Base-by-base conservation (phyloP, 2,888 invertebrate species). In the Sialis fuliginosa region DNA sequence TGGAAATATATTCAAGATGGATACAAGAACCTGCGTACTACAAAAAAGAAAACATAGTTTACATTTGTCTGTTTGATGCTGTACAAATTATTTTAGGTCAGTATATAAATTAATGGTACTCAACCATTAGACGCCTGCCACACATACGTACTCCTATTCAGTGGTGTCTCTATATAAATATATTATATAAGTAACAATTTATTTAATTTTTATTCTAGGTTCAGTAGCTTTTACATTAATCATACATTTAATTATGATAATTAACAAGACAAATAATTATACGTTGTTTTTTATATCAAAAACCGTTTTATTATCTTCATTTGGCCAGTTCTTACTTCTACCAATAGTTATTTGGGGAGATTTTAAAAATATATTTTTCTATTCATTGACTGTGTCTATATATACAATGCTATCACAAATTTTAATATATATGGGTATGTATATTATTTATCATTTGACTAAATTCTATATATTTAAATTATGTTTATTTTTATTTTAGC, bases 1-100 rank as follows among this genome's bases (percentile, higher is more conserved):
- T 88, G 57, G 90, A 91, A 64, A 82, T 90, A 0, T 90, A 87
- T 59, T 75, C 78, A 12, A 70, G 78, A 45, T 85, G 83, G 78
- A 59, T 65, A 4, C 60, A 61, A 61, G 42, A 62, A 22, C 22
- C 22, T 22, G 2, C 22, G 22, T 22, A 22, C 22, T 22, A 22
- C 22, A 22, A 22, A 22, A 22, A 22, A 22, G 22, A 22, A 22
- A 22, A 4, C 22, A 22, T 22, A 22, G 22, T 22, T 22, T 4
- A 22, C 22, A 22, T 22, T 22, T 22, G 22, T 22, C 22, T 22
- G 22, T 22, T 2, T 22, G 22, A 22, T 22, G 22, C 22, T 22
- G 4, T 22, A 22, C 22, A 22, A 22, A 22, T 22, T 22, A 22
- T 22, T 22, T 22, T 22, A 22, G 22, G 22, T 22, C 22, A 22